Evolutionary conservation across 2,888 invertebrate genomes (phyloP).

Genomic region (Saturnia pavonia): DNA sequence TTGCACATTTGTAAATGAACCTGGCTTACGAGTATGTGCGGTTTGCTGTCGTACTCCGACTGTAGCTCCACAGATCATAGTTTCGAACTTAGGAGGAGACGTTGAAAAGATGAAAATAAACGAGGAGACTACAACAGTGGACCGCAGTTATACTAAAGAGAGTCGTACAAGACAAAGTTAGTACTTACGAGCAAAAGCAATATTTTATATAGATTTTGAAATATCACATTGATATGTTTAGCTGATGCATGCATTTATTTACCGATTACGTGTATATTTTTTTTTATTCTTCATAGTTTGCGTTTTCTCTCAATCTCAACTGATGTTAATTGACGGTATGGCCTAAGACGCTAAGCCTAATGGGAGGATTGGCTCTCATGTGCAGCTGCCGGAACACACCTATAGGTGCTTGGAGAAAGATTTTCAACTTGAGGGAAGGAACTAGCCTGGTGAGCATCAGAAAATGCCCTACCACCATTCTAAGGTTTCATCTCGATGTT

Average conservation of each 20-base stretch:
- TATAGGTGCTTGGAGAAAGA: too few species aligned
- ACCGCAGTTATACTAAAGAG: constrained; percentile 12
- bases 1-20: constrained; percentile 93
- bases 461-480: too few species aligned
- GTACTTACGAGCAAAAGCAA: constrained; percentile 36
- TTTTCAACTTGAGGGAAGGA: too few species aligned
- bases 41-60: constrained; percentile 93
- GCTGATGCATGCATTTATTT: background rate
- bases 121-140: constrained; percentile 2
- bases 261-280: too few species aligned
- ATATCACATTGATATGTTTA: background rate
- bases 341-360: too few species aligned
- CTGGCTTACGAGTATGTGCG: constrained; percentile 89
- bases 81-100: constrained; percentile 31
- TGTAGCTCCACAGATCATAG: constrained; percentile 51
- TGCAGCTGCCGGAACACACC: too few species aligned
- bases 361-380: too few species aligned
- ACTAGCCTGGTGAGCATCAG: too few species aligned
- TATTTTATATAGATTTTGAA: background rate
- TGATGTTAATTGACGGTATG: too few species aligned
- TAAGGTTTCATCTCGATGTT: too few species aligned
- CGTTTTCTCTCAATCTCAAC: too few species aligned
- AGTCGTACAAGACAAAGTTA: constrained; percentile 79
- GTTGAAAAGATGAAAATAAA: constrained; percentile 39
- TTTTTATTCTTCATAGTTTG: too few species aligned